A percentile compares a stretch with the other conserved stretches of the same genome.
Conservation (phyloP, 2,113 vertebrate species). For the Otolemur garnettii region DNA sequence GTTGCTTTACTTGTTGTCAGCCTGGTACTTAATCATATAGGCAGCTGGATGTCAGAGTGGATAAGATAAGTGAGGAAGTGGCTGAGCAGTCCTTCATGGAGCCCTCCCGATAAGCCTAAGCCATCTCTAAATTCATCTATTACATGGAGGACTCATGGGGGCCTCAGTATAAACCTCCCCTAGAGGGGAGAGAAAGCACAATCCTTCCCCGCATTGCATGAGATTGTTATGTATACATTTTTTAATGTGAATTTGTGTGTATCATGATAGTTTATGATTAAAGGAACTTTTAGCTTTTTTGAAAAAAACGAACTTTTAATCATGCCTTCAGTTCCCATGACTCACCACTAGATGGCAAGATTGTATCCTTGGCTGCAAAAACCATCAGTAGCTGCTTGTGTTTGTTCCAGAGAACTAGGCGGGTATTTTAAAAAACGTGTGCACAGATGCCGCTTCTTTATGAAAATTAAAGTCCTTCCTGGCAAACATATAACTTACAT, state of each 20-base stretch:
- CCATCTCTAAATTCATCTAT: not conserved
- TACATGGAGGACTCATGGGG: not conserved
- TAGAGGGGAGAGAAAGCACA: not conserved
- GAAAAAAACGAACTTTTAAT: not conserved
- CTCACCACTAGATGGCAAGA: constrained; percentile 73
- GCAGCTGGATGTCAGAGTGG: not conserved
- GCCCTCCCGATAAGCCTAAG: not conserved
- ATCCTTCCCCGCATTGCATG: not conserved
- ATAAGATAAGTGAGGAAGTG: not conserved
- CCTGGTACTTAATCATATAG: not conserved
- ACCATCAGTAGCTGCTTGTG: too few species aligned
- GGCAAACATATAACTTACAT: not conserved
- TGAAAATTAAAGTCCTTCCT: constrained; percentile 13
- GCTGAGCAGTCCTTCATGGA: not conserved
- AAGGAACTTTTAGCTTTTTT: not conserved
- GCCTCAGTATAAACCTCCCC: not conserved
- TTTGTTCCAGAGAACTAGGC: not conserved
- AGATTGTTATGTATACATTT: not conserved
- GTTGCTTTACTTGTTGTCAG: not conserved
- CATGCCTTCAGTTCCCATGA: not conserved
- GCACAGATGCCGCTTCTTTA: not conserved
- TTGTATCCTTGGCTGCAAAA: not conserved
- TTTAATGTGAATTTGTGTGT: not conserved
- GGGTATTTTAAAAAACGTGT: not conserved
- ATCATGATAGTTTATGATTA: not conserved